Base-by-base conservation (phyloP, 2,797 vertebrate genomes). In the Streptopelia turtur region DNA sequence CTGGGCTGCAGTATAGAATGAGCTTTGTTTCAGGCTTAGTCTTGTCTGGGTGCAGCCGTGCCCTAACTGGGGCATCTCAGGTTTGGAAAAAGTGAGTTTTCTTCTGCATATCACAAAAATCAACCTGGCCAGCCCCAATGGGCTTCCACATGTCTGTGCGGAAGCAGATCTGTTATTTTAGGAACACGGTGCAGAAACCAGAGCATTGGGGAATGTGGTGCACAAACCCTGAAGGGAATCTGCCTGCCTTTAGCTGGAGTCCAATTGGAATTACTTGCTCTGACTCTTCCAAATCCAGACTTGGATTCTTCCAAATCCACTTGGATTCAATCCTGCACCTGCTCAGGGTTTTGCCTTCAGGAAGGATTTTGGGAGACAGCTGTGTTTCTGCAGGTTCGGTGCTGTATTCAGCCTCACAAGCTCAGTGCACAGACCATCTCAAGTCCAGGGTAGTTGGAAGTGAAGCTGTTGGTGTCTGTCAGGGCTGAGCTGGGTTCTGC, bases 321-420 rank as follows among this genome's bases (percentile, higher is more conserved):
- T 25, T 83, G 82, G 71, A 43, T 88, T 87, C 22, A 20, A 4
- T 22, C 12, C 15, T 22, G 50, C 12, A 27, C 43, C 37, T 69
- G 23, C 47, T 89, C 22, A 0, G 27, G 50, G 13, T 16, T 31
- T 23, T 45, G 69, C 27, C 49, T 50, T 28, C 41, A 31, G 17
- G 78, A 45, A n/a, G 15, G 5, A 2, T 5, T 3, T 14, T 10
- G 33, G 30, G 1, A 13, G 71, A 1, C 37, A 21, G 37, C 11
- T 18, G 65, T 49, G 47, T 11, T 22, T 13, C 5, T 31, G 57
- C 37, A 45, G 59, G 28, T 53, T 72, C 17, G 6, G 37, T 47
- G n/a, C 56, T 66, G 60, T 27, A 30, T 31, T 23, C 7, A 21
- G 5, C 53, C 83, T 39, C 5, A 28, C 35, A 66, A 55, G 68